Conservation (phyloP, 2,888 invertebrate genomes). For the Drosophila merina region DNA sequence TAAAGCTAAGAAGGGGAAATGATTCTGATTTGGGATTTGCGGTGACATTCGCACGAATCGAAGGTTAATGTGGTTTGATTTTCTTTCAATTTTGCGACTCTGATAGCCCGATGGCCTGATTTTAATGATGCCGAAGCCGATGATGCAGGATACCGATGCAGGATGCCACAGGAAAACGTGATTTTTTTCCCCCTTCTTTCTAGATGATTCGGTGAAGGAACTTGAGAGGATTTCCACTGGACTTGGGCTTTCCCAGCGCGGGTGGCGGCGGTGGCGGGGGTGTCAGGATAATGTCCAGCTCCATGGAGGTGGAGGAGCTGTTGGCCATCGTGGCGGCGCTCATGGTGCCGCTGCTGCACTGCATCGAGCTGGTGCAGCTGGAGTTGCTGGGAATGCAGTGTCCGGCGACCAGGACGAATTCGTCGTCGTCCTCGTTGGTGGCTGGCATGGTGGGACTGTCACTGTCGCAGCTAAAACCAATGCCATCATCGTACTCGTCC, state of each 20-base stretch:
- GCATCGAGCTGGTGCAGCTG: constrained; percentile 57
- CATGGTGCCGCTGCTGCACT: constrained; percentile 51
- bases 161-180: constrained; percentile 35
- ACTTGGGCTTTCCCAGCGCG: constrained; percentile 40
- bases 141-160: background rate
- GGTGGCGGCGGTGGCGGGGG: constrained; percentile 67
- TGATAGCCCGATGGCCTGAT: constrained; percentile 15
- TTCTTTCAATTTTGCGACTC: background rate
- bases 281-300: constrained; percentile 51
- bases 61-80: constrained; percentile 11
- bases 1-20: constrained; percentile 19
- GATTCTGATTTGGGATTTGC: constrained; percentile 29
- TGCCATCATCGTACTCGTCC: constrained; percentile 66
- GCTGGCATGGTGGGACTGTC: constrained; percentile 55
- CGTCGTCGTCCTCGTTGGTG: constrained; percentile 53
- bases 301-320: constrained; percentile 57
- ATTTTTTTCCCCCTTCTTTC: constrained; percentile 11
- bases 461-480: constrained; percentile 72
- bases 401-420: constrained; percentile 62
- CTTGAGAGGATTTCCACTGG: constrained; percentile 41
- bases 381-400: constrained; percentile 45
- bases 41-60: constrained; percentile 31
- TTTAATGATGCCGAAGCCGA: constrained; percentile 19
- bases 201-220: constrained; percentile 67
- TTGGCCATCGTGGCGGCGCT: constrained; percentile 26